Evolutionary conservation across 2,888 invertebrate species (phyloP).

Genomic region (Scrobipalpa costella): DNA sequence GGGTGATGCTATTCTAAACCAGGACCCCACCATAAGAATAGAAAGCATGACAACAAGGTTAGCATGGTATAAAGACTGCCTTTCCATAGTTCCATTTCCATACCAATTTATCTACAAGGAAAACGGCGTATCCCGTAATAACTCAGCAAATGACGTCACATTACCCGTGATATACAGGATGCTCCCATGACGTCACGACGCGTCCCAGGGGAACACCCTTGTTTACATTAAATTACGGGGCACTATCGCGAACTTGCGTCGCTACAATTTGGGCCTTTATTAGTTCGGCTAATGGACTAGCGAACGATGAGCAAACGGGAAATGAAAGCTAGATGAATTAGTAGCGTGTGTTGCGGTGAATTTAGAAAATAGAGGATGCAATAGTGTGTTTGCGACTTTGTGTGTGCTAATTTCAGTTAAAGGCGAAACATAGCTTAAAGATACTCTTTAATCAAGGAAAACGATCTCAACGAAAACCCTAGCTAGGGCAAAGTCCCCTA

Average conservation of each 20-base stretch:
- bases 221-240: conserved; percentile 56
- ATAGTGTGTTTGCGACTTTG: too few relatives aligned
- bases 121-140: conserved; percentile 1
- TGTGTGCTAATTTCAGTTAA: too few relatives aligned
- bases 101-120: not conserved
- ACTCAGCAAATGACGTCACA: conserved; percentile 36
- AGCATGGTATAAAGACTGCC: not conserved
- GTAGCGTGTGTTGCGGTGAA: too few relatives aligned
- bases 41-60: too few relatives aligned
- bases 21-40: too few relatives aligned
- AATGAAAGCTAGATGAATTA: not conserved
- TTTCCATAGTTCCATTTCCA: not conserved
- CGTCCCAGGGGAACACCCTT: conserved; percentile 44
- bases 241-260: conserved; percentile 33
- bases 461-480: too few relatives aligned
- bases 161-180: conserved; percentile 51
- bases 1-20: too few relatives aligned
- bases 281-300: conserved; percentile 24
- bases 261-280: conserved; percentile 22
- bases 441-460: too few relatives aligned
- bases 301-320: conserved; percentile 1
- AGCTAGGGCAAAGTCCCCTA: too few relatives aligned
- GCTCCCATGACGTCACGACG: conserved; percentile 50
- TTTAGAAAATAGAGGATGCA: too few relatives aligned
- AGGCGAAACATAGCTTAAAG: too few relatives aligned